Evolutionary conservation across 2,888 invertebrate species (phyloP), one percentile per base, ranked within the genome.

Genomic region (Philopedon plagiatum): DNA sequence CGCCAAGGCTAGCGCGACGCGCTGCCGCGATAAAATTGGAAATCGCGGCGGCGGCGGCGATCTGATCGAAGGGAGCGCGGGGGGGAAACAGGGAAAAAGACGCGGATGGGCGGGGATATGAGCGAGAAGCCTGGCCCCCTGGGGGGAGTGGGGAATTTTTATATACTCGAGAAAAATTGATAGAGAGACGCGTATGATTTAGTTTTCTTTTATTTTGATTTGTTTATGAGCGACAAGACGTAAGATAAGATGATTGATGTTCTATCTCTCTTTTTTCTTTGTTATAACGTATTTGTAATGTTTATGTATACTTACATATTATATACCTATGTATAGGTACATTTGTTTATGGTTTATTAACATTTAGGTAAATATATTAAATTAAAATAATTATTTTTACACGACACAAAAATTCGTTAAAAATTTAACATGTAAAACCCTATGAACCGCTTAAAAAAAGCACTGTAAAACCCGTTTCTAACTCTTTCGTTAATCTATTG

Each of bases 1-100:
- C 75, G 74, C 65, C 71, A 62, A 73, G 70, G 71, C 69, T 54
- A 65, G 56, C 65, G 70, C 60, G 61, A 63, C 69, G 73, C 76
- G 67, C 67, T 78, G 80, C 80, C 82, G 83, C 82, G 83, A 84
- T 83, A 84, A 84, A 84, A 84, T 83, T 81, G 81, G 80, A 81
- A 80, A 78, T 78, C 77, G 80, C 56, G 51, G 64, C 58, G 56
- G 80, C 56, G 51, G 64, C 58, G 56, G 69, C 60, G 71, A 70
- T 70, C 64, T 58, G 70, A 23, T 70, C 5, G 49, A 13, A 44
- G 69, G 62, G 68, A 5, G 46, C 7, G 21, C 11, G 51, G 77
- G 73, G 75, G 66, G 65, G 18, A 41, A 54, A 57, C 75, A 72
- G 71, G 71, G 66, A 63, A 71, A 72, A 74, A 64, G 56, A 68